Conservation (phyloP, 1,140 invertebrate species). For the Leptinotarsa lineolata region DNA sequence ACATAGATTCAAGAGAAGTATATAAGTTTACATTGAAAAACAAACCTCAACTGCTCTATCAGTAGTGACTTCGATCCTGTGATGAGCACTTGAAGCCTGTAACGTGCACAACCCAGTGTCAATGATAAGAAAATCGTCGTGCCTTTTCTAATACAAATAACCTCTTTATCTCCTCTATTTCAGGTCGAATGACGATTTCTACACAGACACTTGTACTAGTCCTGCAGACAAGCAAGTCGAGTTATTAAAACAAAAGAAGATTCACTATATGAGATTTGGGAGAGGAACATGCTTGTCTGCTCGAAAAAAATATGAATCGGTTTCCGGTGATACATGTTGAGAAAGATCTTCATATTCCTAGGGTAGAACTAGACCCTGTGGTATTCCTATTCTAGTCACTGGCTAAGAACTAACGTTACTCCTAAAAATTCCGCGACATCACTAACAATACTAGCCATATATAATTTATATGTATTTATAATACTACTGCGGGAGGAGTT, state of each 20-base stretch:
- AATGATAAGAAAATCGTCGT: not conserved
- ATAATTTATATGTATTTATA: slow-evolving; percentile 24
- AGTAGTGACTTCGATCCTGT: not conserved
- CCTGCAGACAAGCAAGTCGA: slow-evolving; percentile 24
- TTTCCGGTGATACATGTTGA: slow-evolving; percentile 31
- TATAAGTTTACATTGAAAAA: slow-evolving; percentile 11
- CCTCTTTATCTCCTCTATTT: too few species aligned
- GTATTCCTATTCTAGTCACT: slow-evolving; percentile 56
- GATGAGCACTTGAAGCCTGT: not conserved
- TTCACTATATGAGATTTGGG: slow-evolving; percentile 24
- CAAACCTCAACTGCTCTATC: not conserved
- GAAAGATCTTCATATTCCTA: slow-evolving; percentile 50
- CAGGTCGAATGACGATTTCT: too few species aligned
- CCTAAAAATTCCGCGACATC: slow-evolving; percentile 50
- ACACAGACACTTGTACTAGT: too few species aligned
- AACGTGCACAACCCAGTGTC: not conserved
- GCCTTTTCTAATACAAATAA: too few species aligned
- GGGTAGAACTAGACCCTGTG: slow-evolving; percentile 57
- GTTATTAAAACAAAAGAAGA: slow-evolving; percentile 30
- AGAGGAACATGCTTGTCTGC: slow-evolving; percentile 39
- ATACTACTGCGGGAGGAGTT: slow-evolving; percentile 10
- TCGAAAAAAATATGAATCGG: slow-evolving; percentile 40
- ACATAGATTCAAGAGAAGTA: slow-evolving; percentile 41
- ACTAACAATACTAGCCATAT: slow-evolving; percentile 53
- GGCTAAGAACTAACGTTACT: slow-evolving; percentile 48